Evolutionary conservation across 2,797 vertebrate species (phyloP), one percentile per base, ranked within the genome.

Genomic region (Orientallactaga sibirica): DNA sequence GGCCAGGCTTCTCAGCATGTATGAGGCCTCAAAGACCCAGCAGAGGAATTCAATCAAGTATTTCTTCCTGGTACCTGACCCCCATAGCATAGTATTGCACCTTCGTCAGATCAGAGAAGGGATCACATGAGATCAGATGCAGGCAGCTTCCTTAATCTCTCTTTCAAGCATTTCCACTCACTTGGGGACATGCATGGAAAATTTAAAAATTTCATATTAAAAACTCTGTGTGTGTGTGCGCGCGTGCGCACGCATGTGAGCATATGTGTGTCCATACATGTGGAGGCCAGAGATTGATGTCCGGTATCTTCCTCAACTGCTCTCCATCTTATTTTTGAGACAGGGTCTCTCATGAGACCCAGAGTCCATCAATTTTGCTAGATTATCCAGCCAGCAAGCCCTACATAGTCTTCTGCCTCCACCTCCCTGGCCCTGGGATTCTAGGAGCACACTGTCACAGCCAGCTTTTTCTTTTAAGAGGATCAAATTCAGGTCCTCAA

Each of bases 21-120:
- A 0, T 1, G 0, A 3, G 48, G 8, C 10, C 66, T 29, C 3
- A 7, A 8, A 33, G 52, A 33, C 8, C 48, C 1, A 24, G 24
- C 0, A 1, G 58, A 12, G 64, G 61, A 74, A 12, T 33, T 55
- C 73, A 76, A 33, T 64, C 24, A 18, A 41, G 76, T 0, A 19
- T 2, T 1, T n/a, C 43, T 27, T 8, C 61, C 22, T 71, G 76
- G 52, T 43, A 58, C 25, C 61, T 62, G 1, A 64, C 22, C 25
- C 18, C 27, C 68, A 84, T 0, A n/a, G n/a, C 18, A n/a, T 11
- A 41, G 48, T 48, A 70, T n/a, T 27, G 29, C 4, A 7, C 15
- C 33, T 81, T 41, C 11, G 68, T 73, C 1, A 25, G 58, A 80
- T 55, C 14, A 55, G 58, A 82, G 24, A 93, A 25, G 55, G 20